These are phyloP conservation scores for Macropis europaea DNA, from an alignment of 2,888 invertebrate genomes.

Conservation along the genomic window DNA sequence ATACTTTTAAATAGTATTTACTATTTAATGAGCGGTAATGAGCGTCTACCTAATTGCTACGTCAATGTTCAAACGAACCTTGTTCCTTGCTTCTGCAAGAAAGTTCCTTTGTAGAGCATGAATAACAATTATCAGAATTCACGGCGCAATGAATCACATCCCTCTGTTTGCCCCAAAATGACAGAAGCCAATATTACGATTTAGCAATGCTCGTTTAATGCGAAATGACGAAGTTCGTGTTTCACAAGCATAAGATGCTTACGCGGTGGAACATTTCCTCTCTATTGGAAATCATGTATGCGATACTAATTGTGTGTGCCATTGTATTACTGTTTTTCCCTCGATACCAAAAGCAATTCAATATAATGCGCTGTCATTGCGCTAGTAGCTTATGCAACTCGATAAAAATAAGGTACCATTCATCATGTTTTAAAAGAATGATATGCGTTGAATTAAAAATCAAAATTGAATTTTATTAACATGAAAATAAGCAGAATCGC, in stretches of 20 bases:
- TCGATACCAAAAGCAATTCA: constrained; percentile 21
- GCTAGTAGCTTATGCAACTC: constrained; percentile 16
- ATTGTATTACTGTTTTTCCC: constrained; percentile 5
- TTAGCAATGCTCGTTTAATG: background rate
- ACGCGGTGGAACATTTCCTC: constrained; percentile 2
- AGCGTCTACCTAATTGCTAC: background rate
- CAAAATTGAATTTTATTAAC: background rate
- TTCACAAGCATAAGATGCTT: background rate
- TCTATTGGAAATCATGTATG: constrained; percentile 19
- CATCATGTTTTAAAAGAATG: background rate
- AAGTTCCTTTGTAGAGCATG: background rate
- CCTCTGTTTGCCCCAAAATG: background rate
- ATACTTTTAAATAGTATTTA: background rate
- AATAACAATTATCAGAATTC: background rate
- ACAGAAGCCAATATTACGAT: background rate
- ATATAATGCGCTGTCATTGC: constrained; percentile 11
- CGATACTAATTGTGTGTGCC: constrained; percentile 9
- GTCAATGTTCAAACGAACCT: background rate
- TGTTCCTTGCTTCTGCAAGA: background rate
- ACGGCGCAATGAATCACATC: background rate
- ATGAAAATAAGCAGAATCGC: background rate
- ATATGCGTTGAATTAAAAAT: constrained; percentile 1
- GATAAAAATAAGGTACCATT: constrained; percentile 21
- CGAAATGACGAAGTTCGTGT: background rate
- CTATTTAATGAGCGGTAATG: background rate